phyloP scores from a whole-genome alignment of 2,113 vertebrate species.

The Rousettus leschenaultii region DNA sequence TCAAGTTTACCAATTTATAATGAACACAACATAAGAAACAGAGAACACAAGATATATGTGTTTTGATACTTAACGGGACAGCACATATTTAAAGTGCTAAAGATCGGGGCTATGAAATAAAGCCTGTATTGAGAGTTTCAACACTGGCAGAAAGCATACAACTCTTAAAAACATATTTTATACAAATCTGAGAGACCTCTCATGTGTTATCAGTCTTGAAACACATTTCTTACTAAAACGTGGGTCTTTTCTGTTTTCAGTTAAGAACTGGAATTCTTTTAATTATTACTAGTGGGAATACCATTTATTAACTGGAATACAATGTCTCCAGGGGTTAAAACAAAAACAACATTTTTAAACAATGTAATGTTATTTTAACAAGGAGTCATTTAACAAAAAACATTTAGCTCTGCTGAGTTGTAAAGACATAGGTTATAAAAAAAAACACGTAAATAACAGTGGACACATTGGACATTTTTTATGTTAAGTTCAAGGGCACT shows the following conservation, averaged over 20 bases:
- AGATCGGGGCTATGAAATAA: background rate
- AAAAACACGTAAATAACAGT: background rate
- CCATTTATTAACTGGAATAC: constrained; percentile 22
- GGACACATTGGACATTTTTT: background rate
- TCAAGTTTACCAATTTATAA: background rate
- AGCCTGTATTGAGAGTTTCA: background rate
- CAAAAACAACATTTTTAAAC: constrained; percentile 46
- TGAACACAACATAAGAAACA: background rate
- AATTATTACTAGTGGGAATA: constrained; percentile 42
- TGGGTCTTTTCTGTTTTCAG: constrained; percentile 42
- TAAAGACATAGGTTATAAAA: background rate
- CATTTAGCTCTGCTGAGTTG: background rate
- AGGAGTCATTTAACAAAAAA: background rate
- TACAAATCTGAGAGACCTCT: background rate
- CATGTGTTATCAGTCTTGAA: constrained; percentile 18
- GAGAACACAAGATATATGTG: background rate
- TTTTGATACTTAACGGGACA: background rate
- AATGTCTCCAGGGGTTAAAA: constrained; percentile 24
- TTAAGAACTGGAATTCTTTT: constrained; percentile 48
- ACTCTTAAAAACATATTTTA: constrained; percentile 26
- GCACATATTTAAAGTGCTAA: background rate
- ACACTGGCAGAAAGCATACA: background rate
- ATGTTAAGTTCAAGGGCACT: background rate
- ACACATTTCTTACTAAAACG: constrained; percentile 35
- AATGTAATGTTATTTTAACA: constrained; percentile 42